Base-by-base conservation (phyloP, 2,888 invertebrate species). In the Drosophila peninsularis region DNA sequence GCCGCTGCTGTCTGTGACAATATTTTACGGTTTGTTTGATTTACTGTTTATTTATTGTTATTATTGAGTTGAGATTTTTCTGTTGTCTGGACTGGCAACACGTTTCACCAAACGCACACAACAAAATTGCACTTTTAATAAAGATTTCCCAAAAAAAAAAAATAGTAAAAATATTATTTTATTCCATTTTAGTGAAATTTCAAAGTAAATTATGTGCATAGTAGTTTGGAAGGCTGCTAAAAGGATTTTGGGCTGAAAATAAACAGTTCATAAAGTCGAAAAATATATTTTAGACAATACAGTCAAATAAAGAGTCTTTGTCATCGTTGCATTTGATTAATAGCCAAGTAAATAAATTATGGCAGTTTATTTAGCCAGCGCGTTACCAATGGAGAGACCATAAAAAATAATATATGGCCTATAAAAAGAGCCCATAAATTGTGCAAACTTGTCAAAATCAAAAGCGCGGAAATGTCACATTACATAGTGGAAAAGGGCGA, bases 401-500 rank as follows among this genome's bases (percentile, higher is more conserved):
- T 63, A 78, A 71, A 79, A 63, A 67, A 53, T 68, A 65, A 74
- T 73, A 55, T 56, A 77, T 79, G 62, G 72, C 66, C 75, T 53
- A 75, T 75, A 75, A 78, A 63, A 53, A 71, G 55, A 41, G 58
- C 19, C 27, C 74, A 80, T 85, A 80, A 75, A 80, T 85, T 85
- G 52, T 45, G 55, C 53, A 72, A 80, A 85, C 76, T 80, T 82
- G 73, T 83, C 82, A 85, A 74, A 82, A 75, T 75, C 78, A 80
- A 75, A 82, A 41, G 67, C 62, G 62, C 75, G 82, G 74, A 85
- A 83, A 80, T 82, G 78, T 71, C 82, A 75, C 55, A 84, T 75
- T 76, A 70, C 55, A 55, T 10, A 53, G 39, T 32, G 17, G 37
- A 56, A 58, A 49, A 49, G 30, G 39, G 30, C 56, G 19, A 45